Evolutionary conservation across 2,888 invertebrate species (phyloP).

Genomic region (Melanotus villosus): DNA sequence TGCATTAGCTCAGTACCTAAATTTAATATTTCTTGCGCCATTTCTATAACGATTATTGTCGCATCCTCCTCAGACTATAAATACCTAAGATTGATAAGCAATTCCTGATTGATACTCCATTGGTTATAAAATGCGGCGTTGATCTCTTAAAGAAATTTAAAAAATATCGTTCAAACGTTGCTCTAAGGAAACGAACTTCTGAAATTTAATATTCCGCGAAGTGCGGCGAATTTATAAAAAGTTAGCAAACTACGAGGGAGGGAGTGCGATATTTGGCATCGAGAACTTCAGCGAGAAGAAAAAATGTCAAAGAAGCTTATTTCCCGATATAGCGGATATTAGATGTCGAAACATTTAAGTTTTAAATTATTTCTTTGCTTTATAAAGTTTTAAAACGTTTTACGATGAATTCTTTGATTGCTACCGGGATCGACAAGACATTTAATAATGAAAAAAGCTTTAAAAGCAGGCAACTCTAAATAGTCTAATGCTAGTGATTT

Average conservation of each 20-base stretch:
- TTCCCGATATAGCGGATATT: slow-evolving; percentile 44
- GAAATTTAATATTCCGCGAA: slow-evolving; percentile 41
- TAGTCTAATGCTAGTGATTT: no score
- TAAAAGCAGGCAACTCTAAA: no score
- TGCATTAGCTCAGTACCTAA: no score
- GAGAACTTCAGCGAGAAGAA: slow-evolving; percentile 27
- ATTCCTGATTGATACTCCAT: no score
- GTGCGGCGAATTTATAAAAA: slow-evolving; percentile 42
- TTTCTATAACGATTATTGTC: no score
- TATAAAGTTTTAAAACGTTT: slow-evolving; percentile 27
- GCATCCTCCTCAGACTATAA: no score
- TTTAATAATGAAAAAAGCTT: background rate
- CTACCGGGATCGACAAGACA: background rate
- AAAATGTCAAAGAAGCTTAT: slow-evolving; percentile 43
- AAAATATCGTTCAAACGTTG: slow-evolving; percentile 35
- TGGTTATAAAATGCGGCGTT: slow-evolving; percentile 26
- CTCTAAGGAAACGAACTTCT: slow-evolving; percentile 33
- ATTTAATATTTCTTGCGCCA: no score
- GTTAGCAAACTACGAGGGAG: slow-evolving; percentile 28
- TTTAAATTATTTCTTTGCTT: slow-evolving; percentile 40
- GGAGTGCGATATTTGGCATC: slow-evolving; percentile 32
- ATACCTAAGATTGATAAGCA: no score
- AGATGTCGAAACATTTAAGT: slow-evolving; percentile 49
- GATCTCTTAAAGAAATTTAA: slow-evolving; percentile 27
- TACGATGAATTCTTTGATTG: slow-evolving; percentile 9